Base-by-base conservation (phyloP, 2,113 vertebrate species). In the Brienomyrus brachyistius region DNA sequence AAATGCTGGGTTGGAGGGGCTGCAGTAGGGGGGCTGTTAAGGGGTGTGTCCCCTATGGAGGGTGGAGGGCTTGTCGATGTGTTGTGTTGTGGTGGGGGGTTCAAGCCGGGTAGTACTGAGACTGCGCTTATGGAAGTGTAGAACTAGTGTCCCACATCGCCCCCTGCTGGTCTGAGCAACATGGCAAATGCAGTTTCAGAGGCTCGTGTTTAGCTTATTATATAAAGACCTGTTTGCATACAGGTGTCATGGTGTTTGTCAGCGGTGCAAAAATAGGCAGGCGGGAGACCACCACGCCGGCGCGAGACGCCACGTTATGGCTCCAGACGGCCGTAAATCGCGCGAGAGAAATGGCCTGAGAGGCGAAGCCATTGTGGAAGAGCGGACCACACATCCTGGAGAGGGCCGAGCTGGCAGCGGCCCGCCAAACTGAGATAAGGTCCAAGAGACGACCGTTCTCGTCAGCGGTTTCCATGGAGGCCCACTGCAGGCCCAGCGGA, bases 381-480 rank as follows among this genome's bases (percentile, higher is more conserved):
- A n/a, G 10, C 7, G 40, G 89, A 27, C 80, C 77, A 47, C 19
- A 87, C 85, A 74, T 52, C 31, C 48, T 45, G 23, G 19, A 70
- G 43, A 7, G 52, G 62, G 19, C n/a, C 54, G 35, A 80, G 21
- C 85, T 45, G 85, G 52, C 48, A 77, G 35, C 23, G 21, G 19
- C 84, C n/a, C 83, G 91, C 84, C 90, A 56, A 90, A 88, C 89
- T 90, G 90, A 91, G 92, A 92, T 91, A 92, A 92, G 84, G 91
- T 91, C 92, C 91, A 92, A 91, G 92, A 91, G 40, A n/a, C 23
- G 50, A 43, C 90, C 52, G 88, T 91, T 88, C 85, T 90, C 91
- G 91, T 92, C 92, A 92, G 92, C 92, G 92, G 91, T 92, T 93
- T 93, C 91, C 92, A 92, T 92, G 93, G 91, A 93, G 90, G 90